Conservation (phyloP, 1,140 invertebrate species). For the Pectinophora gossypiella region DNA sequence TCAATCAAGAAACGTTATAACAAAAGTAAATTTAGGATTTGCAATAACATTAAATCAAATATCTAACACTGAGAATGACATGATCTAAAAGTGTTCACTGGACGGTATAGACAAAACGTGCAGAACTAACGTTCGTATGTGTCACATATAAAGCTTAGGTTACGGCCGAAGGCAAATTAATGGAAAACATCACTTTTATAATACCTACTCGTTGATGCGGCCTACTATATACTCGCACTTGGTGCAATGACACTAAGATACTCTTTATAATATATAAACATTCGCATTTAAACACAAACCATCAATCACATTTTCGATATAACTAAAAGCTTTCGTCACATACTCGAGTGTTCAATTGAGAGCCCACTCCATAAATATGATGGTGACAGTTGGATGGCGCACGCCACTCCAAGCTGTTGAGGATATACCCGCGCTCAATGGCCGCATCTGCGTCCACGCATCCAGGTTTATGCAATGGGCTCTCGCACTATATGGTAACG, state of each 20-base stretch:
- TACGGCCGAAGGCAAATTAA: constrained; percentile 31
- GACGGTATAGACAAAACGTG: constrained; percentile 64
- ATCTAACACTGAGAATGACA: neutral
- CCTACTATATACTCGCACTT: constrained; percentile 58
- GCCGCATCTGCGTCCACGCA: neutral
- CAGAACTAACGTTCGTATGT: constrained; percentile 38
- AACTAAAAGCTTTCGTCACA: constrained; percentile 36
- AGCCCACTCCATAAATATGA: no score
- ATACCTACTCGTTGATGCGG: constrained; percentile 50
- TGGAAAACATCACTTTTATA: constrained; percentile 23
- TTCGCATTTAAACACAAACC: constrained; percentile 47
- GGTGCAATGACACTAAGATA: constrained; percentile 51
- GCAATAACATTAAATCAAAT: neutral
- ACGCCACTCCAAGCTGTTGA: constrained; percentile 6
- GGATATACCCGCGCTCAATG: no score
- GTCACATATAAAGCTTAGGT: constrained; percentile 37
- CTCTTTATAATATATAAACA: constrained; percentile 41
- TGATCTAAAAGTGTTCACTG: constrained; percentile 45
- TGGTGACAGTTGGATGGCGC: constrained; percentile 6
- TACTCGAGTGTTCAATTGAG: constrained; percentile 15
- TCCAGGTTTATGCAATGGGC: neutral
- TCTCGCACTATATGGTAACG: constrained; percentile 2
- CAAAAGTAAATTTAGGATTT: neutral
- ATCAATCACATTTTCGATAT: constrained; percentile 50
- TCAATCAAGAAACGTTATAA: neutral